Evolutionary conservation across 2,888 invertebrate genomes (phyloP).

Genomic region (Caenorhabditis wallacei): DNA sequence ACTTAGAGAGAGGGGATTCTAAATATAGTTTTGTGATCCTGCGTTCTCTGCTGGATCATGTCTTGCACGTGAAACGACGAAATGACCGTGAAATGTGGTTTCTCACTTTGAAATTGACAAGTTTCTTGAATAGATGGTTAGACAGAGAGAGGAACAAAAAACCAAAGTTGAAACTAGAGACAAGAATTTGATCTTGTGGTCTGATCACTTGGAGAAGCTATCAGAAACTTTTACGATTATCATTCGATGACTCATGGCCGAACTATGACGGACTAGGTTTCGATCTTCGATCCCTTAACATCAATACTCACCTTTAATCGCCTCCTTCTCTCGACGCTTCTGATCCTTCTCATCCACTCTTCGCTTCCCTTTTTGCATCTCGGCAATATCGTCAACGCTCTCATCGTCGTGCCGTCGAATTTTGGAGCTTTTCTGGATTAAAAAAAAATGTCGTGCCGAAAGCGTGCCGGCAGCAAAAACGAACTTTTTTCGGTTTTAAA

Average conservation of each 20-base stretch:
- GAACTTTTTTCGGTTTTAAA: too few species aligned
- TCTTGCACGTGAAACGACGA: constrained; percentile 43
- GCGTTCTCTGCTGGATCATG: too few species aligned
- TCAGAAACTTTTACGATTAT: too few species aligned
- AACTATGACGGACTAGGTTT: too few species aligned
- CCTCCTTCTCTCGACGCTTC: constrained; percentile 64
- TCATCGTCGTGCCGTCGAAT: constrained; percentile 79
- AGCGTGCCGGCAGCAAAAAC: too few species aligned
- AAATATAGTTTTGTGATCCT: constrained; percentile 14
- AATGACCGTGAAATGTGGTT: constrained; percentile 65
- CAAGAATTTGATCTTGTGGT: background rate
- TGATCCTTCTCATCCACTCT: constrained; percentile 77
- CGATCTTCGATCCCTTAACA: too few species aligned
- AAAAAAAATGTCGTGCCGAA: background rate
- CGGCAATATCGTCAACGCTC: constrained; percentile 79
- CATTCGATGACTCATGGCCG: too few species aligned
- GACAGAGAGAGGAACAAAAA: background rate
- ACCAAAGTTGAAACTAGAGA: constrained; percentile 36
- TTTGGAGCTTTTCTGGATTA: constrained; percentile 75
- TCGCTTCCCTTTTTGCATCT: constrained; percentile 75
- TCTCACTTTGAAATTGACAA: constrained; percentile 63
- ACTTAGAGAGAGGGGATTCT: constrained; percentile 7
- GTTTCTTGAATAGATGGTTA: constrained; percentile 6
- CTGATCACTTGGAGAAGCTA: background rate
- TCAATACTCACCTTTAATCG: constrained; percentile 75